Evolutionary conservation across 2,797 vertebrate species (phyloP).

Genomic region (Rhabdomys pumilio): DNA sequence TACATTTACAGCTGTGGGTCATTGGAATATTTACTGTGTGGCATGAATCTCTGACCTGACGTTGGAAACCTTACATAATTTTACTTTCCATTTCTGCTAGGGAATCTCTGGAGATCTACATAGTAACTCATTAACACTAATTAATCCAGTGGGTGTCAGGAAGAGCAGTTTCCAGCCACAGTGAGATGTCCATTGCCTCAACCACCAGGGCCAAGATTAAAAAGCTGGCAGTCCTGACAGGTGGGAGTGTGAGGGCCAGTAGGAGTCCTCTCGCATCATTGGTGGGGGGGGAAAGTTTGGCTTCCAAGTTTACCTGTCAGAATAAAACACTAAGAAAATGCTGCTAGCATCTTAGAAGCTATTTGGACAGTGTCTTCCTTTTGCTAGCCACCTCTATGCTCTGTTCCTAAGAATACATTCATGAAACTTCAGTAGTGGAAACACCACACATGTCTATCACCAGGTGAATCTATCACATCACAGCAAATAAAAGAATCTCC

Average conservation of each 20-base stretch:
- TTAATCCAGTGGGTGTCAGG: background rate
- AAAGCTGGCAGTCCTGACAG: background rate
- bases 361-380: background rate
- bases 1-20: background rate
- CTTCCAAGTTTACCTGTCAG: too few species aligned
- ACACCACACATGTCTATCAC: background rate
- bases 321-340: too few species aligned
- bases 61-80: background rate
- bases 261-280: background rate
- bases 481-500: background rate
- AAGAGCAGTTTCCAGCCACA: background rate
- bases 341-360: background rate
- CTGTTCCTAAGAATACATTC: background rate
- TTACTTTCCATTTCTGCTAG: background rate
- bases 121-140: background rate
- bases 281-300: background rate
- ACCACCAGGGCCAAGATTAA: background rate
- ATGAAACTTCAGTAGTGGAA: background rate
- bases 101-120: background rate
- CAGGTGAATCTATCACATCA: too few species aligned
- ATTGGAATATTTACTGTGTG: background rate
- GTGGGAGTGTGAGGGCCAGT: background rate
- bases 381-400: background rate
- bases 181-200: background rate
- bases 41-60: background rate